Percentiles rank a stretch among this genome's conserved stretches.
These are phyloP conservation scores for Microplitis mediator DNA, from an alignment of 1,140 invertebrate species.

Conservation along the genomic window DNA sequence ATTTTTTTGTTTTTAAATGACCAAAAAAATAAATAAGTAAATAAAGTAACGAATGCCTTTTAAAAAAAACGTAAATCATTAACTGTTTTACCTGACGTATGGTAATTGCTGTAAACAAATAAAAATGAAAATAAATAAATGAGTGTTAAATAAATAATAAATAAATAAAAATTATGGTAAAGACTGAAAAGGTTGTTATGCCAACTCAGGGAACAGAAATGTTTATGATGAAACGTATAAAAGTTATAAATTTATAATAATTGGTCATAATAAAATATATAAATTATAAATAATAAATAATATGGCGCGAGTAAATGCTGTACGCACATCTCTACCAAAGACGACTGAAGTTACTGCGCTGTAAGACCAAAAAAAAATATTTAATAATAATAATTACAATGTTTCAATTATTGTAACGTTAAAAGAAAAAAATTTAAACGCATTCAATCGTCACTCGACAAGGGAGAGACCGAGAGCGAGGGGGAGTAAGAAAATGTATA, in stretches of 20 bases:
- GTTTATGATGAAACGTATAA: conserved; percentile 38
- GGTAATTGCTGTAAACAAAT: conserved; percentile 42
- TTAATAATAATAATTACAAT: background rate
- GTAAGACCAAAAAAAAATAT: conserved; percentile 49
- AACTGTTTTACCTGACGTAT: conserved; percentile 41
- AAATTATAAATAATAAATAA: background rate
- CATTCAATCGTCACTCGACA: conserved; percentile 17
- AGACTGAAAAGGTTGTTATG: conserved; percentile 57
- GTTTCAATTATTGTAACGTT: conserved; percentile 6
- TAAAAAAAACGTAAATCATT: conserved; percentile 22
- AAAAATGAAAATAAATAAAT: background rate
- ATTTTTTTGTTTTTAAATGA: conserved; percentile 5
- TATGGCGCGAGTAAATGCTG: conserved; percentile 16
- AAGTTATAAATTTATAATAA: conserved; percentile 31
- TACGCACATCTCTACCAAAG: conserved; percentile 52
- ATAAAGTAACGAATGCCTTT: conserved; percentile 23
- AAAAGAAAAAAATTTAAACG: background rate
- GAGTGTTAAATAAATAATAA: background rate
- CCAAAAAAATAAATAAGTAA: background rate
- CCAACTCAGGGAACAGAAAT: conserved; percentile 56
- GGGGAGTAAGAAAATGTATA: conserved; percentile 7
- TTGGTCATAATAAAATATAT: conserved; percentile 5
- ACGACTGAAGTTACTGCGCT: conserved; percentile 51
- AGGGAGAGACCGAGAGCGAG: background rate
- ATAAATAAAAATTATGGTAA: conserved; percentile 34